phyloP scores from a whole-genome alignment of 2,888 invertebrate genomes.

The Rhabditoides inermis region DNA sequence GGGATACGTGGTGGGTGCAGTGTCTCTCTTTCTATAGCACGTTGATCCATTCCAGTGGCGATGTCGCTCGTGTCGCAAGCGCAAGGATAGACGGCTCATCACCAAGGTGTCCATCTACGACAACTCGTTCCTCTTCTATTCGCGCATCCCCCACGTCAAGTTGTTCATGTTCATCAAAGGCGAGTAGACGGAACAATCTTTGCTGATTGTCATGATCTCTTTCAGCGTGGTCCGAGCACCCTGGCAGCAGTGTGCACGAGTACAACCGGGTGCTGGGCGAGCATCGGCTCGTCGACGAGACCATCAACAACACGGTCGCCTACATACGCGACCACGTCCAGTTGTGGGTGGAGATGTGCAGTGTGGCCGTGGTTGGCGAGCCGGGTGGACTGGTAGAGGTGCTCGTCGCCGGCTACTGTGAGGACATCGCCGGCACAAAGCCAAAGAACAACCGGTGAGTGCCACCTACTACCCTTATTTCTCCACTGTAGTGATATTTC shows the following conservation, averaged over 20 bases:
- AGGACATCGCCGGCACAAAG: too few species aligned
- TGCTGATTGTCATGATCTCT: too few species aligned
- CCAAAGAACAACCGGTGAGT: too few species aligned
- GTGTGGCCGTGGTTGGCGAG: too few species aligned
- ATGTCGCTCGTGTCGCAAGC: slow-evolving; percentile 28
- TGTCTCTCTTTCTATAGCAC: too few species aligned
- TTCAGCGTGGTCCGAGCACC: slow-evolving; percentile 32
- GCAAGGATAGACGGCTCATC: slow-evolving; percentile 25
- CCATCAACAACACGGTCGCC: slow-evolving; percentile 30
- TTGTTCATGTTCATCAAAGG: background rate
- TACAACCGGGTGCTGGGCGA: slow-evolving; percentile 26
- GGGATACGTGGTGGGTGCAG: slow-evolving; percentile 27
- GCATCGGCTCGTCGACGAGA: slow-evolving; percentile 28
- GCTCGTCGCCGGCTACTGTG: too few species aligned
- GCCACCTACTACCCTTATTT: too few species aligned
- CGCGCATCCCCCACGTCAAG: slow-evolving; percentile 29
- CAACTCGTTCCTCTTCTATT: slow-evolving; percentile 29
- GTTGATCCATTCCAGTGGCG: slow-evolving; percentile 27
- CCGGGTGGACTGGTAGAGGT: too few species aligned
- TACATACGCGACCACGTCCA: slow-evolving; percentile 32
- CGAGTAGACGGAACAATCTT: too few species aligned
- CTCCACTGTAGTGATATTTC: too few species aligned
- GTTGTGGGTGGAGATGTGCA: too few species aligned
- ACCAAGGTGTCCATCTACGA: slow-evolving; percentile 33
- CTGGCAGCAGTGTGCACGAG: slow-evolving; percentile 23